These are phyloP conservation scores for Coccyzus lansbergi DNA, from an alignment of 2,797 vertebrate species.

Conservation along the genomic window DNA sequence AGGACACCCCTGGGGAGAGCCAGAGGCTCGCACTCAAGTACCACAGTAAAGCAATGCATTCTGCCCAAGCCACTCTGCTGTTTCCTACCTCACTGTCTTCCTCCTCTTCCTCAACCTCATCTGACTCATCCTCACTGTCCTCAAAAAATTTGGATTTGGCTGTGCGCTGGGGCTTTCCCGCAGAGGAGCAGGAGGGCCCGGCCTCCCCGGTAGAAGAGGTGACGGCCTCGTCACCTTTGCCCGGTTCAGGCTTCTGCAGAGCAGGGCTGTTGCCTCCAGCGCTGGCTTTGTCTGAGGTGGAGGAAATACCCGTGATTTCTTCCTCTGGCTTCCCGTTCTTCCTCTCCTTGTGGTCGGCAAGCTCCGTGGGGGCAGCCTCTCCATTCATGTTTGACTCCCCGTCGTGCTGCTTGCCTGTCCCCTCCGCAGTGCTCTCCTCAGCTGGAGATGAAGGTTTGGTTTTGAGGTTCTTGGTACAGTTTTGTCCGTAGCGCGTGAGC, in stretches of 20 bases:
- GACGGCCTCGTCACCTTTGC: conserved; percentile 81
- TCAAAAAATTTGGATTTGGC: conserved; percentile 97
- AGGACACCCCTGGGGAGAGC: conserved; percentile 30
- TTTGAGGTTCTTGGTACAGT: conserved; percentile 84
- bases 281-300: conserved; percentile 73
- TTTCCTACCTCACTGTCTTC: conserved; percentile 84
- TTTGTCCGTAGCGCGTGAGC: conserved; percentile 94
- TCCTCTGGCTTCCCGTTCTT: conserved; percentile 83
- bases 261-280: conserved; percentile 71
- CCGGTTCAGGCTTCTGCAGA: conserved; percentile 81
- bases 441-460: conserved; percentile 78
- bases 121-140: conserved; percentile 95
- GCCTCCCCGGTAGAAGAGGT: conserved; percentile 86
- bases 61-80: conserved; percentile 60
- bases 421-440: conserved; percentile 62
- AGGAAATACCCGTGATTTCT: conserved; percentile 74
- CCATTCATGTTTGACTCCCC: conserved; percentile 83
- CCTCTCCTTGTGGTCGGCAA: conserved; percentile 73
- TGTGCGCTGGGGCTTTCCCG: conserved; percentile 83
- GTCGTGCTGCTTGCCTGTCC: conserved; percentile 72
- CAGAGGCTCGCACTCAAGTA: background rate
- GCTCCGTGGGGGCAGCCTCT: conserved; percentile 80
- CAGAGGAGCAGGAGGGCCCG: conserved; percentile 96
- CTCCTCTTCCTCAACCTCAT: conserved; percentile 91
- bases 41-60: conserved; percentile 32